Percentiles rank a stretch among this genome's conserved stretches.
Conservation (phyloP, 2,113 vertebrate species). For the Dipodomys spectabilis region DNA sequence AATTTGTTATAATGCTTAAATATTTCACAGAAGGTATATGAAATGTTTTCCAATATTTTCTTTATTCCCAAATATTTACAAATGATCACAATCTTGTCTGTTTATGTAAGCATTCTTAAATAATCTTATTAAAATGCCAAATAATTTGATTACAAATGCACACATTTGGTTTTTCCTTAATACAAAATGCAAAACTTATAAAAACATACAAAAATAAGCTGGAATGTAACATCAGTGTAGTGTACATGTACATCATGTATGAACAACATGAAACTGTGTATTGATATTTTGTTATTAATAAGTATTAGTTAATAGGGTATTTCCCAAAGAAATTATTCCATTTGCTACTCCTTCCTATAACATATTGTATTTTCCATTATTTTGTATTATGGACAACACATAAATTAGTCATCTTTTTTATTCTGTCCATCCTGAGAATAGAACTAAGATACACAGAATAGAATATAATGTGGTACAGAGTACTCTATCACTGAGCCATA, state of each 20-base stretch:
- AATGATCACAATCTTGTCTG: neutral
- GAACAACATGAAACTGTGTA: neutral
- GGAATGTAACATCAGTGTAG: neutral
- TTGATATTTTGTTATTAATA: neutral
- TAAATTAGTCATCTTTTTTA: neutral
- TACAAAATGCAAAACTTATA: neutral
- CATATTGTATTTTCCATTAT: neutral
- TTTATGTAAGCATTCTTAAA: no score
- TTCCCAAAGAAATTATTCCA: neutral
- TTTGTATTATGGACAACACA: neutral
- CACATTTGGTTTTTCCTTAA: neutral
- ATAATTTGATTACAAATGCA: no score
- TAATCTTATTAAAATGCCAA: no score
- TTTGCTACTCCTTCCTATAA: neutral
- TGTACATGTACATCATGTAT: neutral
- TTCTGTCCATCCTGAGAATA: neutral
- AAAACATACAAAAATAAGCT: neutral
- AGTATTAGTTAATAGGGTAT: no score
- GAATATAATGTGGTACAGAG: no score
- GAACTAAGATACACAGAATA: neutral
- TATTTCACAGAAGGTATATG: neutral
- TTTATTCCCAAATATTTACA: neutral
- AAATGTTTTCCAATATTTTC: neutral
- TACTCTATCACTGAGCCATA: neutral
- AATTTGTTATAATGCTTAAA: neutral